Percentiles rank a stretch among this genome's conserved stretches.
phyloP scores from a whole-genome alignment of 1,140 invertebrate genomes.

The Sitophilus oryzae region DNA sequence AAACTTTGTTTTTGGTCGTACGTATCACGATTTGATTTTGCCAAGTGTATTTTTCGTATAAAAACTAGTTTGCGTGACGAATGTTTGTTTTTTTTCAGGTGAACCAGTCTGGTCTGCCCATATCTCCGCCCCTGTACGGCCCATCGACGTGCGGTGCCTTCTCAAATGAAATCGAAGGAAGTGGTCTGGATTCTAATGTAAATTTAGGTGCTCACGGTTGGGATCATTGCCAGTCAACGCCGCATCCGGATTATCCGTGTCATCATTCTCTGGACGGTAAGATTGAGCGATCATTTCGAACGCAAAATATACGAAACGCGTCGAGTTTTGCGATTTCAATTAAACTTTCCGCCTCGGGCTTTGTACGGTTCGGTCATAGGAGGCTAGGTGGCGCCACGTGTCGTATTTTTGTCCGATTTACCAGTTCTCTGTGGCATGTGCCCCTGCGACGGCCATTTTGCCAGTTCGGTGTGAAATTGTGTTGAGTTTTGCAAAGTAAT shows the following conservation, averaged over 20 bases:
- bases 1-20: slow-evolving; percentile 6
- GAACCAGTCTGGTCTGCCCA: slow-evolving; percentile 8
- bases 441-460: slow-evolving; percentile 63
- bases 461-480: slow-evolving; percentile 56
- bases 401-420: slow-evolving; percentile 44
- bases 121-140: slow-evolving; percentile 5
- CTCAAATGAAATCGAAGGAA: slow-evolving; percentile 10
- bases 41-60: neutral
- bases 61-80: neutral
- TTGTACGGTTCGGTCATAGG: neutral
- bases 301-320: too few relatives aligned
- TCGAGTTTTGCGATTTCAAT: slow-evolving; percentile 1
- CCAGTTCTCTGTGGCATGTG: slow-evolving; percentile 59
- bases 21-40: too few relatives aligned
- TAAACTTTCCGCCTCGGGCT: slow-evolving; percentile 8
- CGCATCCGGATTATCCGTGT: slow-evolving; percentile 16
- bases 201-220: slow-evolving; percentile 27
- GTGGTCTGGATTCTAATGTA: slow-evolving; percentile 14
- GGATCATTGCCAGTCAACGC: slow-evolving; percentile 15
- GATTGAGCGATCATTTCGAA: slow-evolving; percentile 1
- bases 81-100: slow-evolving; percentile 29
- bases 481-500: slow-evolving; percentile 51
- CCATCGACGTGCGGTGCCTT: slow-evolving; percentile 16
- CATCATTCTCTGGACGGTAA: slow-evolving; percentile 30
- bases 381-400: slow-evolving; percentile 29